Evolutionary conservation across 2,888 invertebrate genomes (phyloP), one percentile per base, ranked within the genome.

Genomic region (Hecatera dysodea): DNA sequence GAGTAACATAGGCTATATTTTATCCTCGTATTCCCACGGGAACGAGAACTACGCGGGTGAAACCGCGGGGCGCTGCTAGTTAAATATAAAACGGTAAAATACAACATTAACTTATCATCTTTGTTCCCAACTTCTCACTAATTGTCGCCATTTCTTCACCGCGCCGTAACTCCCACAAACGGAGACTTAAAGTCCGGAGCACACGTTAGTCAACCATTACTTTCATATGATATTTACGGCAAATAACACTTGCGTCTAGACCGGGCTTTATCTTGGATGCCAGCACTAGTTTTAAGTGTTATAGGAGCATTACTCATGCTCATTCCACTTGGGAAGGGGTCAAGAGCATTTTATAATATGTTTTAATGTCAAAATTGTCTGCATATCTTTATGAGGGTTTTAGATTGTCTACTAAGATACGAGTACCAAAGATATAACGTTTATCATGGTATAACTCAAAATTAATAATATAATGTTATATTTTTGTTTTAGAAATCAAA

Each of bases 231-330:
- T 77, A 75, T 78, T 78, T 67, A 72, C 56, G 59, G 74, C 36
- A 53, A 69, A 68, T 80, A 71, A 62, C 46, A 65, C 68, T 52
- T 78, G 62, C 46, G 82, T 83, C 81, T 83, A 83, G 81, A 83
- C 83, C 64, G 48, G 66, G 69, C 71, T 72, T 81, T 75, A 78
- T 78, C 75, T 67, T n/a, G 46, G 11, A 57, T 33, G 65, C 67
- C 70, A 63, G 61, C 11, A 52, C 55, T 68, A 67, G 64, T 50
- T 56, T 78, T 67, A 48, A 74, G 66, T 66, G 55, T 63, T 80
- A 80, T 63, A 42, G 11, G 42, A 33, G 27, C 48, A 66, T 72
- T 48, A 61, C 48, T 74, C 53, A 67, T 33, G 39, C 24, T 67
- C 46, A 53, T 77, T 64, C 42, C 15, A 11, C 27, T 24, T 61